Evolutionary conservation across 2,797 vertebrate genomes (phyloP).

Genomic region (Philypnodon macrostomus): DNA sequence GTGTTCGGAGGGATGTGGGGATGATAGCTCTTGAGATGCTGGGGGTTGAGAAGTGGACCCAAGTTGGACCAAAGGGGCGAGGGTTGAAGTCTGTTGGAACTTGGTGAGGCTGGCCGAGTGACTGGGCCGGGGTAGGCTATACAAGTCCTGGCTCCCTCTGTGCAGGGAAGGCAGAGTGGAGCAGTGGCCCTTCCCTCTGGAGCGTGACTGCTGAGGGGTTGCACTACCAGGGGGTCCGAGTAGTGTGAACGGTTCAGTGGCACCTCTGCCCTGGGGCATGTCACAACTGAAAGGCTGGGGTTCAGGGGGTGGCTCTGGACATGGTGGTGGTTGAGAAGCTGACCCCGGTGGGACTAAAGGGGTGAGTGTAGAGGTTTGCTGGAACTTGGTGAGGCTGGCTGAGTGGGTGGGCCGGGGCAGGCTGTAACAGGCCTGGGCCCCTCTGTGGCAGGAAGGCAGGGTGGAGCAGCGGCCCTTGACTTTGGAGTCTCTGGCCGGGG

Average conservation of each 20-base stretch:
- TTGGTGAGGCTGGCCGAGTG: slow-evolving; percentile 73
- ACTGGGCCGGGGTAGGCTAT: slow-evolving; percentile 55
- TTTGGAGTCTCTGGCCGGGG: slow-evolving; percentile 61
- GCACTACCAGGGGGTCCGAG: slow-evolving; percentile 70
- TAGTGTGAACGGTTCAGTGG: slow-evolving; percentile 56
- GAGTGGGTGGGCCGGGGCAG: slow-evolving; percentile 71
- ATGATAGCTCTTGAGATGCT: no score
- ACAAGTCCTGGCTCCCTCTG: slow-evolving; percentile 49
- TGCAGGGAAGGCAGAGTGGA: slow-evolving; percentile 72
- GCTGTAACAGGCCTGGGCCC: slow-evolving; percentile 55
- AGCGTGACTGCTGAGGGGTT: slow-evolving; percentile 49
- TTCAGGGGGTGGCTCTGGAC: slow-evolving; percentile 18
- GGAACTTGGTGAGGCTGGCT: slow-evolving; percentile 71
- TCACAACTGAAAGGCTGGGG: slow-evolving; percentile 5
- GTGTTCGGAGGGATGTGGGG: no score
- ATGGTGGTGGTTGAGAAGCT: slow-evolving; percentile 23
- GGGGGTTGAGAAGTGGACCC: no score
- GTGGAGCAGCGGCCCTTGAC: slow-evolving; percentile 73
- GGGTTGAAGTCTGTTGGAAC: no score
- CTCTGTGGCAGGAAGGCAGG: slow-evolving; percentile 72
- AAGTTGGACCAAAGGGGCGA: no score
- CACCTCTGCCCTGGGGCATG: slow-evolving; percentile 32
- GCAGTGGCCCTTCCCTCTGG: slow-evolving; percentile 64
- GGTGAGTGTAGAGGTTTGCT: slow-evolving; percentile 36
- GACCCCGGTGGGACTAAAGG: slow-evolving; percentile 43